These are phyloP conservation scores for Diorhabda carinulata DNA, from an alignment of 1,140 invertebrate genomes.

Conservation along the genomic window DNA sequence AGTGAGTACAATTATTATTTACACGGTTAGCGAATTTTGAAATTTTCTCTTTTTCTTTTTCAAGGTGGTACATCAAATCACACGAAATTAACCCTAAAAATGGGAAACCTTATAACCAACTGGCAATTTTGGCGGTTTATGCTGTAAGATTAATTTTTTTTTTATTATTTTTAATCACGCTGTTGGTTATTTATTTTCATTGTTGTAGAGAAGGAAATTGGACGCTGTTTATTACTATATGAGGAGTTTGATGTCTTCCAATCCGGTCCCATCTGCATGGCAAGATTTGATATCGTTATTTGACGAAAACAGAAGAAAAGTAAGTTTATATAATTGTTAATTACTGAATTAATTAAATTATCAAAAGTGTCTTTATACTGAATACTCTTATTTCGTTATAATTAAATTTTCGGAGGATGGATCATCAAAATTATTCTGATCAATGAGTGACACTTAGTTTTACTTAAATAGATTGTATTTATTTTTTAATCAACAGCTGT, in stretches of 20 bases:
- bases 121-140: constrained; percentile 87
- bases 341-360: neutral
- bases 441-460: too few relatives aligned
- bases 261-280: constrained; percentile 84
- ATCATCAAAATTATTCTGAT: too few relatives aligned
- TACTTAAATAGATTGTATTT: too few relatives aligned
- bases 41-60: constrained; percentile 34
- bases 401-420: too few relatives aligned
- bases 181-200: constrained; percentile 11
- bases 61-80: constrained; percentile 85
- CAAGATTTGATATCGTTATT: constrained; percentile 85
- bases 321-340: constrained; percentile 45
- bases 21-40: constrained; percentile 23
- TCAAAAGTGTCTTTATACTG: too few relatives aligned
- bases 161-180: neutral
- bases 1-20: constrained; percentile 49
- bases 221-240: constrained; percentile 98
- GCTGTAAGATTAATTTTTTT: neutral
- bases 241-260: constrained; percentile 89
- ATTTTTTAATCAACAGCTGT: too few relatives aligned
- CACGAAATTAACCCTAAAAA: constrained; percentile 92
- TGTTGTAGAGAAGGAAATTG: constrained; percentile 80
- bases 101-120: constrained; percentile 89
- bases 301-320: constrained; percentile 92
- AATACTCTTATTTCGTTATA: too few relatives aligned